Percentiles rank a stretch among this genome's conserved stretches.
These are phyloP conservation scores for Cetoscarus ocellatus DNA, from an alignment of 2,797 vertebrate species.

Conservation along the genomic window DNA sequence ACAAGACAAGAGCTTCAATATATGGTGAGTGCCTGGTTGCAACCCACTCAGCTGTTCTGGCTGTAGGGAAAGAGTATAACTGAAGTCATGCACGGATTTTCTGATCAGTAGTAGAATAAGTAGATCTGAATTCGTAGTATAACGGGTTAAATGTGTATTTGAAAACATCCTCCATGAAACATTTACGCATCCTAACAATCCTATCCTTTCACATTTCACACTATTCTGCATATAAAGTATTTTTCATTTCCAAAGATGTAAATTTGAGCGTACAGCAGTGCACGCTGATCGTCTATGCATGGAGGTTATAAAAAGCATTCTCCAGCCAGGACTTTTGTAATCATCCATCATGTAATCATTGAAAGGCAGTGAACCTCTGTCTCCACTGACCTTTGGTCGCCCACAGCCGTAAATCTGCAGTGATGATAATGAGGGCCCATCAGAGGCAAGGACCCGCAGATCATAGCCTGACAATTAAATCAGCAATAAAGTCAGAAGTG, in stretches of 20 bases:
- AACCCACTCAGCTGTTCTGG: no score
- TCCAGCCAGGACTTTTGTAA: slow-evolving; percentile 16
- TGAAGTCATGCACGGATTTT: no score
- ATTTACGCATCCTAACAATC: neutral
- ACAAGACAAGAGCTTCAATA: no score
- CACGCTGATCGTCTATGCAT: neutral
- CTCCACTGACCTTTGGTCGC: slow-evolving; percentile 36
- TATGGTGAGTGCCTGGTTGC: no score
- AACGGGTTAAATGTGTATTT: neutral
- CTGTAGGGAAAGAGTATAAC: no score
- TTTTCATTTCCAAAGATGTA: neutral
- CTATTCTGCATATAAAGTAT: neutral
- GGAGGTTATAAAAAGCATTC: slow-evolving; percentile 4
- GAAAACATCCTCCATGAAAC: neutral
- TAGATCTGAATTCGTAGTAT: no score
- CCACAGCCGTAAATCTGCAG: slow-evolving; percentile 36
- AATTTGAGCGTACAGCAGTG: neutral
- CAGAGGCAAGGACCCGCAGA: slow-evolving; percentile 38
- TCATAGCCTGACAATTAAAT: slow-evolving; percentile 50
- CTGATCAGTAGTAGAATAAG: no score
- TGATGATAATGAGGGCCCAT: slow-evolving; percentile 53
- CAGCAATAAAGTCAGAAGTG: slow-evolving; percentile 14
- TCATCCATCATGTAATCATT: slow-evolving; percentile 46
- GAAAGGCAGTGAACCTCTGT: slow-evolving; percentile 13
- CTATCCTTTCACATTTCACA: neutral